phyloP scores from a whole-genome alignment of 1,140 invertebrate genomes.

The Drosophila pseudoananassae region DNA sequence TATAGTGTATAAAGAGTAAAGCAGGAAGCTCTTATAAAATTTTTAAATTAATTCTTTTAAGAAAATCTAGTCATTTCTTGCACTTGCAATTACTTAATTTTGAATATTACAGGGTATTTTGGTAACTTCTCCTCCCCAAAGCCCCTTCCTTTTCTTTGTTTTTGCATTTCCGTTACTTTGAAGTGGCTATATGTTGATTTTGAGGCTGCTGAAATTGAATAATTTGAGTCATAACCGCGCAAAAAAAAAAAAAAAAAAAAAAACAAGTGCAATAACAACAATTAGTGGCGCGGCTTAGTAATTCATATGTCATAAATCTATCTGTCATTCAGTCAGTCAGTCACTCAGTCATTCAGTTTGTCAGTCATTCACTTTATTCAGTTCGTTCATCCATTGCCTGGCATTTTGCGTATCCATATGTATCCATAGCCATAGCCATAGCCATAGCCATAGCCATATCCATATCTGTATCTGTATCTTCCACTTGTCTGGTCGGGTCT shows the following conservation, averaged over 20 bases:
- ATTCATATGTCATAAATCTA: constrained; percentile 81
- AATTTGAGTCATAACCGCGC: constrained; percentile 60
- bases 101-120: background rate
- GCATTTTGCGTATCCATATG: constrained; percentile 8
- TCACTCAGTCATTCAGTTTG: constrained; percentile 34
- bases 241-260: constrained; percentile 4
- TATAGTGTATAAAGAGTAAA: no score
- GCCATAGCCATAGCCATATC: constrained; percentile 19
- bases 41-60: no score
- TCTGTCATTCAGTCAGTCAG: constrained; percentile 60
- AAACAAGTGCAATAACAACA: constrained; percentile 46
- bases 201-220: constrained; percentile 62
- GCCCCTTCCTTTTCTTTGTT: constrained; percentile 8
- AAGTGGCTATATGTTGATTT: constrained; percentile 40
- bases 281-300: constrained; percentile 61
- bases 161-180: constrained; percentile 69
- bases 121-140: background rate
- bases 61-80: no score
- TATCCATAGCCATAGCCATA: constrained; percentile 11
- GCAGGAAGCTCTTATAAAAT: no score
- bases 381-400: constrained; percentile 18
- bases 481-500: constrained; percentile 35
- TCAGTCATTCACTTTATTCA: constrained; percentile 15
- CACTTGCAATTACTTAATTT: no score
- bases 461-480: constrained; percentile 38